These are phyloP conservation scores for Dasyprocta punctata DNA, from an alignment of 2,113 vertebrate species.

Conservation along the genomic window DNA sequence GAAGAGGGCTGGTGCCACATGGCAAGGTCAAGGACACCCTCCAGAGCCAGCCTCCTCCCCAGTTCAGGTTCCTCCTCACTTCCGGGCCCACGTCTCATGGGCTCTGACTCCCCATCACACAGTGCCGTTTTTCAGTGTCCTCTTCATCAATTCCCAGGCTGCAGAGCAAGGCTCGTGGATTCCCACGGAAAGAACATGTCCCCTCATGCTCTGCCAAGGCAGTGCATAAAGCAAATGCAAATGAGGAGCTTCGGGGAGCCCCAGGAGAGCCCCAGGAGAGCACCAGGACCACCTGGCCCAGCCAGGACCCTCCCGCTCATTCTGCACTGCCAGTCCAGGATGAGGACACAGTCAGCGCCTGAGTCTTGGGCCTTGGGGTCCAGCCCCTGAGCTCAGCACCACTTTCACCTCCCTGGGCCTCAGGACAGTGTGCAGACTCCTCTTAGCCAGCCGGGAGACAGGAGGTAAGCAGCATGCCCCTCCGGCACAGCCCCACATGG, in stretches of 20 bases:
- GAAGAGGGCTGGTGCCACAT: neutral
- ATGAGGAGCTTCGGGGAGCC: neutral
- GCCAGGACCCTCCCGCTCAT: neutral
- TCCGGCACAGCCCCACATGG: neutral
- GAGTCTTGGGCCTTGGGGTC: neutral
- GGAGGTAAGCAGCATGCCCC: neutral
- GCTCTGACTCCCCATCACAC: neutral
- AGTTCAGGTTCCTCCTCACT: neutral
- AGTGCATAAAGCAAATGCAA: slow-evolving; percentile 36
- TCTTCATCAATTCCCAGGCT: neutral
- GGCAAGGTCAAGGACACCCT: neutral
- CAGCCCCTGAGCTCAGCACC: slow-evolving; percentile 39
- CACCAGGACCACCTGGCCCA: neutral
- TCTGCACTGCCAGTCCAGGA: neutral
- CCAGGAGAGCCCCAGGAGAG: neutral
- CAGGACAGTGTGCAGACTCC: neutral
- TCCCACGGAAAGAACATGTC: neutral
- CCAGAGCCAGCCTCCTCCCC: neutral
- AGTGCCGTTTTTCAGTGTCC: neutral
- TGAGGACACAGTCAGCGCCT: slow-evolving; percentile 2
- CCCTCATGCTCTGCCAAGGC: neutral
- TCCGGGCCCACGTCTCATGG: neutral
- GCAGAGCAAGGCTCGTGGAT: neutral
- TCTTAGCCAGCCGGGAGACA: neutral
- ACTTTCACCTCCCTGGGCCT: slow-evolving; percentile 2